Evolutionary conservation across 2,113 vertebrate species (phyloP).

Genomic region (Hiodon alosoides): DNA sequence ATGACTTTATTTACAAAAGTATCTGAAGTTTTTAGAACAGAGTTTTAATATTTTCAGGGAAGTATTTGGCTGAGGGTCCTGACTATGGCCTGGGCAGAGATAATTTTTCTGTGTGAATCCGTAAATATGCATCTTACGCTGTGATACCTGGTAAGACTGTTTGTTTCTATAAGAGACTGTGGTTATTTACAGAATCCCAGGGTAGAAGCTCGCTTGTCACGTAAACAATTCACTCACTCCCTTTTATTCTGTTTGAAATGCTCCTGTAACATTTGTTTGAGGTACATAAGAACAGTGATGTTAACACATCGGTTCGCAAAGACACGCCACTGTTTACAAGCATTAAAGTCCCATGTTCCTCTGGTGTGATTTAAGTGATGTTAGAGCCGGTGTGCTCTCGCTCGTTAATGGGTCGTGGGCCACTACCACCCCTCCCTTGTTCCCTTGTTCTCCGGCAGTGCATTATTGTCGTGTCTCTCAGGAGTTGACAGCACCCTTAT

Average conservation of each 20-base stretch:
- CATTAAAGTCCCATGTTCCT: not conserved
- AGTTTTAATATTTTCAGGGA: constrained; percentile 32
- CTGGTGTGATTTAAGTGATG: constrained; percentile 33
- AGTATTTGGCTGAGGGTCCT: not conserved
- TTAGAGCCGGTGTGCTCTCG: constrained; percentile 23
- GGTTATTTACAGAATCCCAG: not conserved
- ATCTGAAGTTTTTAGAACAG: constrained; percentile 51
- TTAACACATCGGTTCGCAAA: not conserved
- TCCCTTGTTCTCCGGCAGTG: not conserved
- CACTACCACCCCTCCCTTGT: constrained; percentile 14
- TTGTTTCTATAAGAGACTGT: not conserved
- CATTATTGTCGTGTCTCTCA: constrained; percentile 19
- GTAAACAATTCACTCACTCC: not conserved
- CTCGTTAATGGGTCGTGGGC: constrained; percentile 43
- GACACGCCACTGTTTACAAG: not conserved
- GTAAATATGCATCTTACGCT: not conserved
- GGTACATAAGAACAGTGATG: constrained; percentile 1
- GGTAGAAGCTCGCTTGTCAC: constrained; percentile 1
- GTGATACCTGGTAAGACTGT: not conserved
- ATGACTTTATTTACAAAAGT: constrained; percentile 46
- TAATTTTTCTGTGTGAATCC: not conserved
- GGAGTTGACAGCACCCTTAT: constrained; percentile 45
- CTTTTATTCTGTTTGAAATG: not conserved
- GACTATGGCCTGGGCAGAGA: not conserved
- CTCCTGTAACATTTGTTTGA: not conserved